A percentile compares a stretch with the other conserved stretches of the same genome.
These are phyloP conservation scores for Hiodon alosoides DNA, from an alignment of 2,113 vertebrate species.

Conservation along the genomic window DNA sequence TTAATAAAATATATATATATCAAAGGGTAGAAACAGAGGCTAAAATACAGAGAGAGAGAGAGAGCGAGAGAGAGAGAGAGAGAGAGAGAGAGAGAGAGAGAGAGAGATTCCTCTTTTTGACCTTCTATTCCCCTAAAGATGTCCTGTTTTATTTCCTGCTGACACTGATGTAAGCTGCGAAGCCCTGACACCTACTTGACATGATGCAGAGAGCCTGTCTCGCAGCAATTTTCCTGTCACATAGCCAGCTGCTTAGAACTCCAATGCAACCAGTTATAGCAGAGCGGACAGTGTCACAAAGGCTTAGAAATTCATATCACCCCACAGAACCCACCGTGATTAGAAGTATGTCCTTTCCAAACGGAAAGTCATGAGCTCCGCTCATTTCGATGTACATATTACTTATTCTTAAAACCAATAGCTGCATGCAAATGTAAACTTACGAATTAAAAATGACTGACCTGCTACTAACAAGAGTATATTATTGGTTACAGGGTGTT, in stretches of 20 bases:
- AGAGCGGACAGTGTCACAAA: slow-evolving; percentile 10
- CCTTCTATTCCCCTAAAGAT: slow-evolving; percentile 26
- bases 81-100: neutral
- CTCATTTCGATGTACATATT: neutral
- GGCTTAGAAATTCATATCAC: slow-evolving; percentile 8
- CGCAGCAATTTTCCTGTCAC: slow-evolving; percentile 18
- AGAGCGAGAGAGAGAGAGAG: neutral
- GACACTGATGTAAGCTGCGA: slow-evolving; percentile 33
- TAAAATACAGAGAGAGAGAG: neutral
- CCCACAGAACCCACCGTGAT: neutral
- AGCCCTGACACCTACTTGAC: slow-evolving; percentile 23
- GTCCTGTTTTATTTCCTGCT: slow-evolving; percentile 35
- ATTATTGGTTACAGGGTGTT: too few species aligned
- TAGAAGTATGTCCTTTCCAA: neutral
- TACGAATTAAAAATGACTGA: too few species aligned
- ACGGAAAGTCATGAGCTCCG: neutral
- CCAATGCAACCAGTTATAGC: slow-evolving; percentile 11
- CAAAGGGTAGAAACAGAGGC: neutral
- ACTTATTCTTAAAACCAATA: neutral
- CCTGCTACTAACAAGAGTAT: too few species aligned
- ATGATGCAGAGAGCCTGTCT: slow-evolving; percentile 16
- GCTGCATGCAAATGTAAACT: too few species aligned
- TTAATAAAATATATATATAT: neutral
- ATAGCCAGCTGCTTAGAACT: neutral
- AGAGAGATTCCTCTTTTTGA: slow-evolving; percentile 12